Base-by-base conservation (phyloP, 2,113 vertebrate genomes). In the Aegithalos caudatus region DNA sequence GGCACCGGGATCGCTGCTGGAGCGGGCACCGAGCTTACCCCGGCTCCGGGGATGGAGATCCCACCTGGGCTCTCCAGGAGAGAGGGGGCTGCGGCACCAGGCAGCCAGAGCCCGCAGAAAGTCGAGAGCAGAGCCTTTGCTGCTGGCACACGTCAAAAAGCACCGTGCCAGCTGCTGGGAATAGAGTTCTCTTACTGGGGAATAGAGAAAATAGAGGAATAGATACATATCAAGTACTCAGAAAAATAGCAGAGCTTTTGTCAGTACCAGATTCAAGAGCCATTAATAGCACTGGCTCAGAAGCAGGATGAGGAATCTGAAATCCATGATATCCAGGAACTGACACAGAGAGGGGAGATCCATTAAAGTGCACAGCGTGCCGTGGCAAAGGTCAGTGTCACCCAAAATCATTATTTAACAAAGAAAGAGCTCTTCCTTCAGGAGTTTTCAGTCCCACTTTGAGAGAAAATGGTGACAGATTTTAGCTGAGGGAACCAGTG, bases 1-100 rank as follows among this genome's bases (percentile, higher is more conserved):
- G 86, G 66, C 96, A 1, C 44, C 7, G 23, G 78, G 5, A 45
- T 14, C 11, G 0, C 35, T 10, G 80, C 80, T 15, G 56, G 7
- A 2, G 33, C 1, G 2, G 1, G 0, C 1, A 3, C 23, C 0
- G 14, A 0, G 8, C 7, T 33, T 2, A 0, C 3, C 23, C 31
- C 54, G 9, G 10, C 1, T 17, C 1, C 0, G 10, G 31, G 33
- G 10, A 1, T 16, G 51, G 8, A 8, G 29, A 64, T 24, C 25
- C 53, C 40, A 1, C 2, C n/a, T 1, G 40, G 33, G 51, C 64
- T 11, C 4, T 1, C 53, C 69, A 1, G 71, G 42, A 22, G n/a
- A 8, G 18, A 27, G 22, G 35, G 16, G 12, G 12, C 53, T 35
- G 40, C 7, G 1, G 35, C 20, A 3, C 2, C 9, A 19, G 33